Percentiles rank a stretch among this genome's conserved stretches.
These are phyloP conservation scores for Onychomys torridus DNA, from an alignment of 2,797 vertebrate genomes.

Conservation along the genomic window DNA sequence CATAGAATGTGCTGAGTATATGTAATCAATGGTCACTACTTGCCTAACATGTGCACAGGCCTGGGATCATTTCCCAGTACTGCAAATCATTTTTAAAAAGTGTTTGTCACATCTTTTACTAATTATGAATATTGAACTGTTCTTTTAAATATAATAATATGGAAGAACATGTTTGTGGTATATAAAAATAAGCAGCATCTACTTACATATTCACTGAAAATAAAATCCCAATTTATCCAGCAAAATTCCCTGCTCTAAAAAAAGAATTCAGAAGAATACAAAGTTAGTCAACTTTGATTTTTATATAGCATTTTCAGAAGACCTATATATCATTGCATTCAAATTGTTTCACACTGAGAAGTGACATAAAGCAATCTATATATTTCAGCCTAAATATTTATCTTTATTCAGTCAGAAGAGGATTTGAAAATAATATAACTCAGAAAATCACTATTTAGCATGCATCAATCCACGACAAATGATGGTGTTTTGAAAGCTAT, in stretches of 20 bases:
- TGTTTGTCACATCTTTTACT: neutral
- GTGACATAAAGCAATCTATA: slow-evolving; percentile 32
- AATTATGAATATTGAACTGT: neutral
- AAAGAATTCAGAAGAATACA: neutral
- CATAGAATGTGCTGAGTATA: neutral
- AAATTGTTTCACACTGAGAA: slow-evolving; percentile 54
- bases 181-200: neutral
- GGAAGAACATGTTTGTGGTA: neutral
- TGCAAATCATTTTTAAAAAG: neutral
- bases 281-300: slow-evolving; percentile 53
- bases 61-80: neutral
- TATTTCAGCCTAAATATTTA: slow-evolving; percentile 42
- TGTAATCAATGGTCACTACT: neutral
- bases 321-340: neutral
- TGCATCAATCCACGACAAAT: slow-evolving; percentile 39
- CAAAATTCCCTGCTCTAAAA: slow-evolving; percentile 26
- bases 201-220: neutral
- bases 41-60: neutral
- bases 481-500: slow-evolving; percentile 38
- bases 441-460: slow-evolving; percentile 47
- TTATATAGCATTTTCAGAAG: slow-evolving; percentile 1
- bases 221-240: neutral
- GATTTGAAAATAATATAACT: slow-evolving; percentile 57
- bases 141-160: neutral
- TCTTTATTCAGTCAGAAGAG: slow-evolving; percentile 35